Evolutionary conservation across 2,797 vertebrate species (phyloP), one percentile per base, ranked within the genome.

Genomic region (Gypaetus barbatus): DNA sequence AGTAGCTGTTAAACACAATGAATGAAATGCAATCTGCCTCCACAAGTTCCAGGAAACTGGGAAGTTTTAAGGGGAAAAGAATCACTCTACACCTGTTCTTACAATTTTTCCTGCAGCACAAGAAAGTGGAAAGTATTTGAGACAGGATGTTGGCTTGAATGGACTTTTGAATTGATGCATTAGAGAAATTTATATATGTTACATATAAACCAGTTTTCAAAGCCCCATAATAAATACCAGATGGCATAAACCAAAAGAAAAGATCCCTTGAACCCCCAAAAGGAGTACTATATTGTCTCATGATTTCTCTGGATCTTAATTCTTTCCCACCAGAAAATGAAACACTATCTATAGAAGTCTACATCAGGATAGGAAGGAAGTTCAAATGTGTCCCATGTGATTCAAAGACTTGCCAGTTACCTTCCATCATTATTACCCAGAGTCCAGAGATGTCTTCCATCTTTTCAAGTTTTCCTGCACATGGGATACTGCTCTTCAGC

Each of bases 81-180:
- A 84, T 91, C 37, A 66, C 13, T 84, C 71, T 88, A 49, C 85
- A 91, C 85, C 58, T 94, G 79, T 88, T 93, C 52, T 88, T 90
- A 44, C 9, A 58, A 91, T 89, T 83, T 87, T 93, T 86, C 46
- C 24, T 84, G 86, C 61, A 71, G 18, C 22, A 46, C 17, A 71
- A 83, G 52, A 70, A 80, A 64, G 17, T 69, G n/a, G 57, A 78
- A 95, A 88, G 37, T 86, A 71, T 88, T 92, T 91, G 33, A 90
- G 80, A 81, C n/a, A 88, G 44, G 43, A 90, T 93, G 13, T 91
- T 95, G 61, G 27, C 46, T 86, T 0, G 0, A 78, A 81, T 73
- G 4, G 7, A 48, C 49, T 68, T 90, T 37, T 76, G 57, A 95
- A 88, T 68, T 77, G 25, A 80, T 75, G 27, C 13, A 35, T 89